Base-by-base conservation (phyloP, 92 coral and sea anemone species). In the Metridium senile region DNA sequence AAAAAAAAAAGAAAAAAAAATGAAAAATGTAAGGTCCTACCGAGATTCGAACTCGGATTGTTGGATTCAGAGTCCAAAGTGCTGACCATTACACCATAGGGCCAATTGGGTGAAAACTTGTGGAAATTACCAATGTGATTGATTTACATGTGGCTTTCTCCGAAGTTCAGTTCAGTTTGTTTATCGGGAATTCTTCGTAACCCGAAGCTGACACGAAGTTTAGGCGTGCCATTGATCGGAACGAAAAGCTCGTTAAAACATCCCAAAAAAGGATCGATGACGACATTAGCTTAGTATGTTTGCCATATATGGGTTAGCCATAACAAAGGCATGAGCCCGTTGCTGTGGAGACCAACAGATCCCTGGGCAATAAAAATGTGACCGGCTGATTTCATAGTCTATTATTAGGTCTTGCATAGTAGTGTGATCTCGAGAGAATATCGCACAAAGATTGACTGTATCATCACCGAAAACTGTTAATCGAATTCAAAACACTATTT, bases 1-100 rank as follows among this genome's bases (percentile, higher is more conserved):
- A 4, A 39, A 39, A 13, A 39, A 39, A n/a, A n/a, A n/a, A n/a
- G n/a, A n/a, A 26, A 72, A 73, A 58, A 43, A 9, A 33, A 3
- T 10, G 18, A 9, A 72, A 39, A 76, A 87, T 61, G 21, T 1
- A 1, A 92, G 97, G 98, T 91, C 91, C 92, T 81, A 88, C 97
- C 99, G 99, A 95, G 97, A 95, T 80, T 92, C 86, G 95, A 92
- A 89, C 97, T 94, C 98, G 97, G 98, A 91, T 94, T 91, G 89
- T 93, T 90, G 87, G 98, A 94, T 94, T 92, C 97, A 87, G 97
- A 94, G 97, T 94, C 98, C 84, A 89, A 91, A 86, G 98, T 91
- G 97, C 97, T 87, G 85, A 92, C 93, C 97, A 87, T 95, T 89
- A 89, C 97, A 95, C 95, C 96, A 95, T 90, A 77, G 90, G 91